phyloP scores from a whole-genome alignment of 2,888 invertebrate genomes.

The Andrena haemorrhoa region DNA sequence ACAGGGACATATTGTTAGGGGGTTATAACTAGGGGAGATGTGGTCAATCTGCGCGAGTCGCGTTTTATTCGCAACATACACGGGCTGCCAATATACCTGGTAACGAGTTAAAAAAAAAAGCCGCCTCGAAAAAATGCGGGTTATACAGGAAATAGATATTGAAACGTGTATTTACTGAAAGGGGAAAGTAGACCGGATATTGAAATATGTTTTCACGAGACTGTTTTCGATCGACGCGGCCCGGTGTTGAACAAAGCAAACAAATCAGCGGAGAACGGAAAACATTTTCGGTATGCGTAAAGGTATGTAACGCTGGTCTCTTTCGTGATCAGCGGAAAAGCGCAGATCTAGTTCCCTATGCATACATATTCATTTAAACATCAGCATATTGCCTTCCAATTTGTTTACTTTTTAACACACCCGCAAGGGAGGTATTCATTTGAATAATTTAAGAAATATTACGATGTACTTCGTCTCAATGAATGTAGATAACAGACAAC shows the following conservation, averaged over 20 bases:
- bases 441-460: too few species aligned
- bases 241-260: slow-evolving; percentile 59
- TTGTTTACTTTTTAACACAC: too few species aligned
- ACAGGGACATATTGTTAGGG: slow-evolving; percentile 68
- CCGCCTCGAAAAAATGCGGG: slow-evolving; percentile 62
- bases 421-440: too few species aligned
- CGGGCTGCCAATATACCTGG: slow-evolving; percentile 54
- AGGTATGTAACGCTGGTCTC: slow-evolving; percentile 6
- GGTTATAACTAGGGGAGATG: slow-evolving; percentile 61
- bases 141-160: slow-evolving; percentile 77
- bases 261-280: slow-evolving; percentile 56
- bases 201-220: slow-evolving; percentile 78
- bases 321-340: neutral
- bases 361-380: neutral
- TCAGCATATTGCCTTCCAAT: neutral
- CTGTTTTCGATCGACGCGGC: slow-evolving; percentile 72
- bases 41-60: slow-evolving; percentile 36
- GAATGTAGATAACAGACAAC: too few species aligned
- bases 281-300: slow-evolving; percentile 33
- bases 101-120: slow-evolving; percentile 57
- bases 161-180: slow-evolving; percentile 73
- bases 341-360: neutral
- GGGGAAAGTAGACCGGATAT: slow-evolving; percentile 78
- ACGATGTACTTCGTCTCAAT: too few species aligned
- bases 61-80: slow-evolving; percentile 49